Conservation (phyloP, 2,113 vertebrate genomes). For the Taxidea taxus region DNA sequence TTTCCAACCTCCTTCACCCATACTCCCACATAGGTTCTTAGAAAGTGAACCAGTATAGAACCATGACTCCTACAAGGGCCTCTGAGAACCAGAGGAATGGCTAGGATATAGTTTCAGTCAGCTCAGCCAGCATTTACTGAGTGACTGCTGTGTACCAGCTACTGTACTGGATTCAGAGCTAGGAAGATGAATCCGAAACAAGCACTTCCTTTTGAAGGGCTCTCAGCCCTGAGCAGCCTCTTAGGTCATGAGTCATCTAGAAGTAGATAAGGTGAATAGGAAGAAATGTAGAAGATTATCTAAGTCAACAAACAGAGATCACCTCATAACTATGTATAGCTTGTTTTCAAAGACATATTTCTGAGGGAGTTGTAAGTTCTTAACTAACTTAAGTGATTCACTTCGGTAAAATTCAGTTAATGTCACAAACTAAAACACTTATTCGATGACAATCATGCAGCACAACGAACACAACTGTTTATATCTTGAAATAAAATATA, state of each 20-base stretch:
- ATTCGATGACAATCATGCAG: not conserved
- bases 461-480: not conserved
- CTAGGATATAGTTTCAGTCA: not conserved
- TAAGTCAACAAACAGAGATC: not conserved
- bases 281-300: not conserved
- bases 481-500: not conserved
- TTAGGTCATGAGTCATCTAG: not conserved
- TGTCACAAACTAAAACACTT: not conserved
- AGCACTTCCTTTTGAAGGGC: not conserved
- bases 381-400: not conserved
- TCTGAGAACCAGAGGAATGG: not conserved
- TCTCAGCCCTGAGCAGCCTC: not conserved
- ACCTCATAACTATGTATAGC: not conserved
- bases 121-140: not conserved
- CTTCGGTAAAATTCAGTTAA: not conserved
- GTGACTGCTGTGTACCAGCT: not conserved
- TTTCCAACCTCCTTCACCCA: not conserved
- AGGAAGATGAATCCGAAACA: not conserved
- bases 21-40: not conserved
- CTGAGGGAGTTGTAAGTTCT: not conserved
- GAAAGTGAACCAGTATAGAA: not conserved
- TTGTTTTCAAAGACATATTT: not conserved
- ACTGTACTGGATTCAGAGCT: not conserved
- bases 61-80: not conserved
- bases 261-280: not conserved